phyloP scores from a whole-genome alignment of 2,888 invertebrate species.

The Agrypnus murinus region DNA sequence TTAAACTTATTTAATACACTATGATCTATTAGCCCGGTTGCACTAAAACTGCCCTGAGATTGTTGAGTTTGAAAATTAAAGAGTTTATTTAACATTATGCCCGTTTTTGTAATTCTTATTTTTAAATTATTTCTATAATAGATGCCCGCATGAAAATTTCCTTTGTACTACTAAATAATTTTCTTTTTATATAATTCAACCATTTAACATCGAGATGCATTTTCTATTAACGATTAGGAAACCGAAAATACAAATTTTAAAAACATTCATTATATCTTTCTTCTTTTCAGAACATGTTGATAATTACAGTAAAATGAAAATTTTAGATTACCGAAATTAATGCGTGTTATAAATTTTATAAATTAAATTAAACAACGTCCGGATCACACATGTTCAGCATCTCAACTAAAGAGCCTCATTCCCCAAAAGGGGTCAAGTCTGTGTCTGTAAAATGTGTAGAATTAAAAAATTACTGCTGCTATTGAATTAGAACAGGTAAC shows the following conservation, averaged over 20 bases:
- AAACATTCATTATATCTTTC: background rate
- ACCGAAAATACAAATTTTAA: constrained; percentile 11
- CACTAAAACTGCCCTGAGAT: constrained; percentile 69
- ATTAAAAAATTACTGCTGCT: constrained; percentile 62
- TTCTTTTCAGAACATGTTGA: constrained; percentile 1
- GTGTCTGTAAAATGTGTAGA: constrained; percentile 67
- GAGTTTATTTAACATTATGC: constrained; percentile 43
- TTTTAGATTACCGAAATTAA: constrained; percentile 23
- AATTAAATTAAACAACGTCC: constrained; percentile 57
- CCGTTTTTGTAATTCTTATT: constrained; percentile 39
- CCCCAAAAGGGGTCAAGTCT: constrained; percentile 63
- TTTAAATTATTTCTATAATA: constrained; percentile 29
- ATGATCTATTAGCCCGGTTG: constrained; percentile 64
- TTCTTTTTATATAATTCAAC: constrained; percentile 1
- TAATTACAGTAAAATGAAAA: background rate
- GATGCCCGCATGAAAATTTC: constrained; percentile 38
- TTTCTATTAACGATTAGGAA: background rate
- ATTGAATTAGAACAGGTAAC: constrained; percentile 68
- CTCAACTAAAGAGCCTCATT: constrained; percentile 53
- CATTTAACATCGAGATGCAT: constrained; percentile 43
- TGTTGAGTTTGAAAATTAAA: constrained; percentile 62
- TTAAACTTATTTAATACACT: too few species aligned
- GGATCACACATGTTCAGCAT: constrained; percentile 52
- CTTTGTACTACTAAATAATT: background rate
- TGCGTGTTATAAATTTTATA: background rate